Conservation (phyloP, 2,113 vertebrate species). For the Gallinago paraguaiae region DNA sequence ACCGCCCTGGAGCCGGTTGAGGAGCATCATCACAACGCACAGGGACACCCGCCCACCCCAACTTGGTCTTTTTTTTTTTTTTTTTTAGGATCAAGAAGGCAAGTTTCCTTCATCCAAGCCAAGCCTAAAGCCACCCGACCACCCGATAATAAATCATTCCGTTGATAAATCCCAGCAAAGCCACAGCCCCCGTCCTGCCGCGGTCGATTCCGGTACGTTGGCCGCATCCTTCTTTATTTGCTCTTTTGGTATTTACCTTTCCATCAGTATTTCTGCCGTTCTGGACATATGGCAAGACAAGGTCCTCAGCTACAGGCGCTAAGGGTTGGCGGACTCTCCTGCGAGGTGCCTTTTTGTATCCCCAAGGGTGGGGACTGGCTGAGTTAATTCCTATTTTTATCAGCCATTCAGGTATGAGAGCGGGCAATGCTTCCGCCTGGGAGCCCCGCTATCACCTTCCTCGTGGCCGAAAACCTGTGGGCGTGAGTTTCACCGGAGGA, state of each 20-base stretch:
- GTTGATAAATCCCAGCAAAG: neutral
- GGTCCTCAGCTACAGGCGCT: fast-evolving
- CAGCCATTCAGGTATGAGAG: conserved; percentile 48
- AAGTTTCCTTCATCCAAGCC: neutral
- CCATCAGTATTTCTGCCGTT: neutral
- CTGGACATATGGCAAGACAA: neutral
- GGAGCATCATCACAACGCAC: fast-evolving
- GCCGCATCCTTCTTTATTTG: neutral
- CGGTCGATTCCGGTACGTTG: fast-evolving
- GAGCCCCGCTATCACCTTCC: neutral
- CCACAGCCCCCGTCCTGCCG: neutral
- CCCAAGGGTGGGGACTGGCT: neutral
- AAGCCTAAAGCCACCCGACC: neutral
- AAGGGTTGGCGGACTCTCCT: neutral
- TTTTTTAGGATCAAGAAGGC: neutral
- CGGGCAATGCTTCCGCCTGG: neutral
- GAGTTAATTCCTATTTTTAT: conserved; percentile 60
- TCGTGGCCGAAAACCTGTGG: neutral
- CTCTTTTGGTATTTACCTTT: conserved; percentile 41
- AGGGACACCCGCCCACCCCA: neutral
- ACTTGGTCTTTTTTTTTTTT: fast-evolving
- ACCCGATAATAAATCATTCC: neutral
- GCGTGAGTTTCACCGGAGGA: conserved; percentile 37
- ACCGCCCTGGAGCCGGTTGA: neutral
- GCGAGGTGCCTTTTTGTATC: conserved; percentile 10